Evolutionary conservation across 2,113 vertebrate species (phyloP), one percentile per base, ranked within the genome.

Genomic region (Pelecanoides urinatrix): DNA sequence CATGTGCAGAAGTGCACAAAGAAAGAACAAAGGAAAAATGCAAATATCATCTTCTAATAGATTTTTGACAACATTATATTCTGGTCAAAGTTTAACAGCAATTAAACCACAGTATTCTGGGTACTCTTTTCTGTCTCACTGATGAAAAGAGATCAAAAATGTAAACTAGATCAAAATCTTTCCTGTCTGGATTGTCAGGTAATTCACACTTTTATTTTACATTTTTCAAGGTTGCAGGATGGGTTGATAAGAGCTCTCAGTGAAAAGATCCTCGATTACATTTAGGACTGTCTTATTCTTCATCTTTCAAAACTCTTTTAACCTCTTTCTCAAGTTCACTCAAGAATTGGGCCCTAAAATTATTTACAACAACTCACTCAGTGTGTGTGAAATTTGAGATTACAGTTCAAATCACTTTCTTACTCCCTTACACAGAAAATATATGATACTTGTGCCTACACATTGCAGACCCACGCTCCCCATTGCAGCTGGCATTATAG

Each of bases 331-430:
- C 40, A 67, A 92, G 50, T 67, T 77, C 34, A n/a, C 73, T 86
- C 75, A 77, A 77, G 90, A 80, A 50, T 21, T 62, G 18, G 29
- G 20, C 38, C 71, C 63, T 70, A 66, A 82, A 88, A 77, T 77
- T 63, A 42, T 93, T 94, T 88, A 58, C 40, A 79, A 16, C 79
- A 93, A 84, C 55, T 95, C 91, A 88, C 59, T 88, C 16, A 12
- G 47, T 66, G 19, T 66, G 61, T 92, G 42, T 82, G 93, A 96
- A 94, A 95, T 94, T 86, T 88, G 82, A 94, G 93, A 94, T 94
- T 90, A 71, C 63, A 59, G 88, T 74, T 94, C 78, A 92, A 74
- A 80, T 83, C n/a, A 76, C 47, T 94, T 84, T 89, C 73, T 72
- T 92, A 55, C 55, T 94, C 47, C 42, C 27, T 59, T 86, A 32